These are phyloP conservation scores for Leptonema lineaticorne DNA, from an alignment of 1,140 invertebrate genomes.

Conservation along the genomic window DNA sequence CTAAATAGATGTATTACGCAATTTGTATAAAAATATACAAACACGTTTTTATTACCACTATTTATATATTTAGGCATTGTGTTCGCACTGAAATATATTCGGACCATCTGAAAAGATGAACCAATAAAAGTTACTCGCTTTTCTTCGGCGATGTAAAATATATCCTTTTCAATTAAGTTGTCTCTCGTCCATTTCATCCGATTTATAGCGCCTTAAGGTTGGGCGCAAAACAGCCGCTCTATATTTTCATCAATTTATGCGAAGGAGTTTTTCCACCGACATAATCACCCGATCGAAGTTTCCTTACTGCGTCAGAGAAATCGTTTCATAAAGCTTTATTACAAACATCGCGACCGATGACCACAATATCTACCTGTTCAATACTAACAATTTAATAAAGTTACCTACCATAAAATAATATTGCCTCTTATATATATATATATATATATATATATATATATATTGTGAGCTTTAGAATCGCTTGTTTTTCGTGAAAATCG, in stretches of 20 bases:
- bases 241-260: slow-evolving; percentile 19
- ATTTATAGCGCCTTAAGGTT: slow-evolving; percentile 17
- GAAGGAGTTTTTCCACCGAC: slow-evolving; percentile 16
- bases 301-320: slow-evolving; percentile 4
- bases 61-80: slow-evolving; percentile 1
- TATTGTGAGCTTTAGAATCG: neutral
- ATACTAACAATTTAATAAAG: slow-evolving; percentile 17
- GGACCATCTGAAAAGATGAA: slow-evolving; percentile 12
- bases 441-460: no score
- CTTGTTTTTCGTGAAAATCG: slow-evolving; percentile 2
- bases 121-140: slow-evolving; percentile 17
- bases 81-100: neutral
- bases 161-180: slow-evolving; percentile 19
- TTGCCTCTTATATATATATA: no score
- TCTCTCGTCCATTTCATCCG: slow-evolving; percentile 9
- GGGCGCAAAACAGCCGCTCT: slow-evolving; percentile 10
- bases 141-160: slow-evolving; percentile 9
- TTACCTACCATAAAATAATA: slow-evolving; percentile 15
- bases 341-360: neutral
- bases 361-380: neutral
- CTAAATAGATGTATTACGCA: neutral
- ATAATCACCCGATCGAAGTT: slow-evolving; percentile 26
- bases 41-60: neutral
- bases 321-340: slow-evolving; percentile 20
- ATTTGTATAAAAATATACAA: neutral